Base-by-base conservation (phyloP, 2,888 invertebrate genomes). In the Resseliella maxima region DNA sequence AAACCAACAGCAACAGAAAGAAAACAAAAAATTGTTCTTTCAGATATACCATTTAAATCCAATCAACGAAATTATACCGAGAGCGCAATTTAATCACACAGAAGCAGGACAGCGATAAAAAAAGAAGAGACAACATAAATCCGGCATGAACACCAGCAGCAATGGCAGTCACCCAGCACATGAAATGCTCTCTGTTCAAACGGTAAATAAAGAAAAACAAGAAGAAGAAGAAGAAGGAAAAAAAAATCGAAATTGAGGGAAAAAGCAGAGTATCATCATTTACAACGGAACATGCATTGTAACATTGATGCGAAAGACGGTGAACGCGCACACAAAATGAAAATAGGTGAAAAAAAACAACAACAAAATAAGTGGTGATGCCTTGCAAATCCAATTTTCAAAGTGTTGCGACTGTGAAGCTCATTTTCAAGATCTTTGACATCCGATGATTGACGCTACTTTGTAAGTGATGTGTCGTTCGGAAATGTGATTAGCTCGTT, bases 61-160 rank as follows among this genome's bases (percentile, higher is more conserved):
- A 83, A 83, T 83, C 83, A 83, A 83, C 38, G 83, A 83, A 83
- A 83, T 38, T 83, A 72, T 72, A 83, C n/a, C 83, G 38, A 83
- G 36, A 83, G 38, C 83, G 83, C 36, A 83, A 38, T 38, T 83
- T 38, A 83, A 83, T 83, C 83, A 83, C 83, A 38, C 83, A 83
- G 83, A 83, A 83, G 83, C 83, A 83, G 83, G 38, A 83, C 83
- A 38, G 41, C 72, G 72, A 72, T 72, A 72, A 72, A 72, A 72
- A 15, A 72, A 72, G 72, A 72, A 72, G 72, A 31, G 31, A 15
- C 31, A 35, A 27, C 21, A 59, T 5, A 59, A 27, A 81, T 81
- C 36, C 81, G 81, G 81, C 81, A 24, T 18, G 72, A 31, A 35
- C 18, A 35, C 72, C 31, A n/a, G 24, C 59, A 59, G 15, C n/a